Evolutionary conservation across 2,113 vertebrate species (phyloP), one percentile per base, ranked within the genome.

Genomic region (Oriolus oriolus): DNA sequence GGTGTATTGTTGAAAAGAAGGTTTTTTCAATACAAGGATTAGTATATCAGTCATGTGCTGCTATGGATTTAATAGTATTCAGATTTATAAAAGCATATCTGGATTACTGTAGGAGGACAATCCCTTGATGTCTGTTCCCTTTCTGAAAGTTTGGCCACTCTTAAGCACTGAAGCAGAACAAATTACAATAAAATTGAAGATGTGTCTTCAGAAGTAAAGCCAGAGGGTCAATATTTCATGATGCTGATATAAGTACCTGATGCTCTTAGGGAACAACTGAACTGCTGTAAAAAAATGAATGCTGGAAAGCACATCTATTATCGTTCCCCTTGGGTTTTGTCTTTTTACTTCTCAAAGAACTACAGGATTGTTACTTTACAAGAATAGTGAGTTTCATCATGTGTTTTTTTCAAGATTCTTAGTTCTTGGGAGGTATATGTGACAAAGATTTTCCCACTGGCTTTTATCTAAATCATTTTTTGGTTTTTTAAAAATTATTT

Each of bases 11-110:
- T 84, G 70, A 87, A 81, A 75, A 84, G 53, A 73, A 76, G 26
- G 24, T 81, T 94, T 93, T 76, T 93, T 80, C 74, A 93, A 20
- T 87, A 45, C 54, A 69, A 89, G 39, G 35, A 85, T 96, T 94
- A 91, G 81, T 93, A n/a, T 85, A 92, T 87, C 52, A 52, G 84
- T 90, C 73, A 83, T 91, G 77, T 79, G 88, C 80, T 93, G 77
- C 86, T 85, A 37, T 35, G 49, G 70, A 85, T 96, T 94, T 96
- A 94, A 70, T 96, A 83, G 79, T 52, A 77, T 74, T 96, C 74
- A 90, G 61, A 79, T 95, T 94, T 92, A 82, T 87, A 91, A 64
- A 80, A 66, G 57, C 69, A 56, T 95, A 91, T 91, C 88, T 77
- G 95, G 66, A 80, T 87, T 95, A 95, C 39, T 42, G 56, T 53